Evolutionary conservation across 2,888 invertebrate species (phyloP).

Genomic region (Eretmocerus hayati): DNA sequence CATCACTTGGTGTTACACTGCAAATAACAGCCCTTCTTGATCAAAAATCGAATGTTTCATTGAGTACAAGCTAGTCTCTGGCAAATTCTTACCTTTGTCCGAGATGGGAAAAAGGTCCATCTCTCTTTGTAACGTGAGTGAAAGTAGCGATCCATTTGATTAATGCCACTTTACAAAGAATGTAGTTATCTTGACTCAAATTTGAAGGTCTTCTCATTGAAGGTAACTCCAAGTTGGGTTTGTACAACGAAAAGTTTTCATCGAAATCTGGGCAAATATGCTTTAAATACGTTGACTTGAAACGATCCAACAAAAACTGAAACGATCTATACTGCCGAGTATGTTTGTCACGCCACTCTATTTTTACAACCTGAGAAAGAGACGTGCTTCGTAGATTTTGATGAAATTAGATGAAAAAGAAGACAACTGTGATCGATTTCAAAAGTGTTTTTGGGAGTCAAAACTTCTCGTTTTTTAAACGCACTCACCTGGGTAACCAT

Average conservation of each 20-base stretch:
- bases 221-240: conserved; percentile 74
- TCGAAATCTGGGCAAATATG: conserved; percentile 86
- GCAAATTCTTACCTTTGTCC: conserved; percentile 33
- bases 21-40: background rate
- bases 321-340: conserved; percentile 78
- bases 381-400: no score
- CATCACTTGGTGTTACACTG: conserved; percentile 45
- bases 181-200: conserved; percentile 50
- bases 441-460: no score
- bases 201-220: conserved; percentile 62
- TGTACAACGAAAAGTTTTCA: conserved; percentile 70
- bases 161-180: conserved; percentile 72
- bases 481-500: conserved; percentile 79
- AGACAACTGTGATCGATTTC: no score
- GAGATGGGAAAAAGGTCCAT: conserved; percentile 44
- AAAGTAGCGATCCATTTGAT: conserved; percentile 81
- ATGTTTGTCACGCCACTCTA: conserved; percentile 83
- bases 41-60: background rate
- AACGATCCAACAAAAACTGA: conserved; percentile 84
- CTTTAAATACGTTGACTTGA: conserved; percentile 83
- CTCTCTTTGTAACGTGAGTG: conserved; percentile 67
- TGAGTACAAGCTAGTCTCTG: background rate
- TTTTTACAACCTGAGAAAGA: conserved; percentile 61
- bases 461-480: no score
- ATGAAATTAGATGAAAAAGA: no score